A percentile compares a stretch with the other conserved stretches of the same genome.
Conservation (phyloP, 37 sponge, comb jelly and placozoan genomes). For the Agelas oroides region DNA sequence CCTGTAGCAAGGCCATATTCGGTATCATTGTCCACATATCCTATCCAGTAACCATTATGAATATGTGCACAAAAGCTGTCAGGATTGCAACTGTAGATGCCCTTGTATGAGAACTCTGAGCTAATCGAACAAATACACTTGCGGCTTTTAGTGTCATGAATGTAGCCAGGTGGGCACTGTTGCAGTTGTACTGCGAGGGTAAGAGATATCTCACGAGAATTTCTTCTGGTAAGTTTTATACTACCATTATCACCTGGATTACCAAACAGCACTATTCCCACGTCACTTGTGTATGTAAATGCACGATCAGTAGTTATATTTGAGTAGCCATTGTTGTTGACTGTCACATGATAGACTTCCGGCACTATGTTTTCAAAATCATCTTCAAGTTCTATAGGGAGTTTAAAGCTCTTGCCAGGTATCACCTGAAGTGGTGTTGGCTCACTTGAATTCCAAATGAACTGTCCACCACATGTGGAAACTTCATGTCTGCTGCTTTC, state of each 20-base stretch:
- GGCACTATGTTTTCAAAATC: background rate
- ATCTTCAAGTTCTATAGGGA: slow-evolving; percentile 6
- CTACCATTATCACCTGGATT: background rate
- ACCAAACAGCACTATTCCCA: background rate
- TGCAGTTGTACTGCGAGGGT: background rate
- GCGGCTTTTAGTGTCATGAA: background rate
- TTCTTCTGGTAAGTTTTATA: background rate
- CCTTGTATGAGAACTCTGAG: background rate
- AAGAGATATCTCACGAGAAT: background rate
- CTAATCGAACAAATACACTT: background rate
- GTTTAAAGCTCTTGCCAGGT: background rate
- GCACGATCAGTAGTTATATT: background rate
- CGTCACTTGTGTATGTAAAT: background rate
- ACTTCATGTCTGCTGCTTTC: background rate
- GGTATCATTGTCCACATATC: background rate
- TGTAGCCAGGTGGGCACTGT: slow-evolving; percentile 14
- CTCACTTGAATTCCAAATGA: background rate
- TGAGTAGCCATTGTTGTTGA: background rate
- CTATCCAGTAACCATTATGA: background rate
- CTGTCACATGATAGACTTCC: background rate
- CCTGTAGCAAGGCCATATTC: background rate
- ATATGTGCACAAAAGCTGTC: background rate
- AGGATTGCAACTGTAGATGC: background rate
- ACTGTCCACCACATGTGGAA: background rate
- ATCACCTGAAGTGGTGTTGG: background rate